Conservation (phyloP, 2,113 vertebrate species). For the Haemorhous mexicanus region DNA sequence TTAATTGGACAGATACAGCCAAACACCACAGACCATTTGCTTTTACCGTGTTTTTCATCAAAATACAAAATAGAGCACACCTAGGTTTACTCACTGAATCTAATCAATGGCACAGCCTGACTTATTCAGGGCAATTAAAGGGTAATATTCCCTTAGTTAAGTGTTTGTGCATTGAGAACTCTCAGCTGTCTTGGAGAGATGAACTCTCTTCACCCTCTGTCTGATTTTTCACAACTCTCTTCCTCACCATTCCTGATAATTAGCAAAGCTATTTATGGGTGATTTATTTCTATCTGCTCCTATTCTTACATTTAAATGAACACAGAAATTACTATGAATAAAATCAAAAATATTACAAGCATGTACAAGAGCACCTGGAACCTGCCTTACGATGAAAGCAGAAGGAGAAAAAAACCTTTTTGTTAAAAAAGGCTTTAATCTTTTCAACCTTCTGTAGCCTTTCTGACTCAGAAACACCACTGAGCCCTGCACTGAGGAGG, state of each 20-base stretch:
- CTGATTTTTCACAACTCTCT: not conserved
- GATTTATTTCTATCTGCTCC: conserved; percentile 7
- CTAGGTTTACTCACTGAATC: not conserved
- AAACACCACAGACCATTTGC: not conserved
- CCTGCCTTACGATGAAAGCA: not conserved
- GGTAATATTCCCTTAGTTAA: not conserved
- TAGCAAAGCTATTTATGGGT: not conserved
- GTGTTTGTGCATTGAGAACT: not conserved
- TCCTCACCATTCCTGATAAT: conserved; percentile 11
- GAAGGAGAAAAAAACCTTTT: not conserved
- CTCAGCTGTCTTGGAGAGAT: not conserved
- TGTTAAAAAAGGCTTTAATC: not conserved
- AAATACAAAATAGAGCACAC: not conserved
- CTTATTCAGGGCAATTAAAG: conserved; percentile 46
- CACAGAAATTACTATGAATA: not conserved
- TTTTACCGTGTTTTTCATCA: not conserved
- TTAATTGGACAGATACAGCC: not conserved
- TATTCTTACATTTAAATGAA: not conserved
- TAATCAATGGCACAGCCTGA: not conserved
- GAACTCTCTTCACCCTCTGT: not conserved
- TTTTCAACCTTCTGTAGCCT: not conserved
- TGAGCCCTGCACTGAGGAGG: not conserved
- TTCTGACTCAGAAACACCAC: not conserved
- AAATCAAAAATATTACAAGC: not conserved
- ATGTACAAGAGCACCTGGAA: not conserved